Evolutionary conservation across 2,797 vertebrate genomes (phyloP).

Genomic region (Myotis planiceps): DNA sequence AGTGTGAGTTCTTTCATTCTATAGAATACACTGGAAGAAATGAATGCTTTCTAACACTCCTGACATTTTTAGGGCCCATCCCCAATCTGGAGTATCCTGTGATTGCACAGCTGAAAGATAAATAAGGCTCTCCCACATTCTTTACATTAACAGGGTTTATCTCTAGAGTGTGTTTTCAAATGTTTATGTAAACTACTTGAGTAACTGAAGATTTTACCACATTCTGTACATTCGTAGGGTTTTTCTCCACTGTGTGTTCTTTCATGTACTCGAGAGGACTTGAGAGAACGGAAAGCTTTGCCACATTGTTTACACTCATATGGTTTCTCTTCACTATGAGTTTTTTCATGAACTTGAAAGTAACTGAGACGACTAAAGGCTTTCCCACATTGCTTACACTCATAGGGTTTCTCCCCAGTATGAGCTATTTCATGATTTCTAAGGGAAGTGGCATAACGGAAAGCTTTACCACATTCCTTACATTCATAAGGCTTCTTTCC

Average conservation of each 20-base stretch:
- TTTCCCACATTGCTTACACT: neutral
- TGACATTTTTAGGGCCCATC: neutral
- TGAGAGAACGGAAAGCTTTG: neutral
- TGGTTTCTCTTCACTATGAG: conserved; percentile 38
- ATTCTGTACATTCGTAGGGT: neutral
- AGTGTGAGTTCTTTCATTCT: conserved; percentile 29
- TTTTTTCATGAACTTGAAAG: conserved; percentile 3
- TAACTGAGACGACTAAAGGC: neutral
- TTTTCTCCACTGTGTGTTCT: conserved; percentile 20
- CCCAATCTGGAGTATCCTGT: neutral
- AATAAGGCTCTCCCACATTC: neutral
- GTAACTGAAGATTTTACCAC: conserved; percentile 5
- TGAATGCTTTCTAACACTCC: neutral
- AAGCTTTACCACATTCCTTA: neutral
- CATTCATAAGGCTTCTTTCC: neutral
- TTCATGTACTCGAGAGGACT: neutral
- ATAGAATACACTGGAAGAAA: neutral
- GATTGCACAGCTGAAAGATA: neutral
- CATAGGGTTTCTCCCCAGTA: neutral
- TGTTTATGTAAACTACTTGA: neutral
- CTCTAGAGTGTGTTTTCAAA: neutral
- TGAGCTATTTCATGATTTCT: neutral
- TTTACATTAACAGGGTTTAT: neutral
- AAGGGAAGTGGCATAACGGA: neutral
- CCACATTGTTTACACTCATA: neutral